These are phyloP conservation scores for Hololepta plana DNA, from an alignment of 2,888 invertebrate species.

Conservation along the genomic window DNA sequence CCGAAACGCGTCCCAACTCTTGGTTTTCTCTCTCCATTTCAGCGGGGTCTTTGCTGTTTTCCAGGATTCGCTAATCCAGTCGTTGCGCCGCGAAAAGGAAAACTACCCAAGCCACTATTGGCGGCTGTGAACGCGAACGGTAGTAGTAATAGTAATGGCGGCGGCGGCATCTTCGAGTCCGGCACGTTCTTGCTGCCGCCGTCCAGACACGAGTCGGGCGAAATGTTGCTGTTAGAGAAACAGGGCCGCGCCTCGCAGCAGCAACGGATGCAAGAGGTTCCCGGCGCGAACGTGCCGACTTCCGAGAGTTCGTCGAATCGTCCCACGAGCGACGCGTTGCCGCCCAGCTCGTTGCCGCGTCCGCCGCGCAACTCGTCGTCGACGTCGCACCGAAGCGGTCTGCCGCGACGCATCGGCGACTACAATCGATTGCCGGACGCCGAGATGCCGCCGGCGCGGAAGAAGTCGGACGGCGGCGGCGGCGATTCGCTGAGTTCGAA, in stretches of 20 bases:
- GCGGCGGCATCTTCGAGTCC: constrained; percentile 15
- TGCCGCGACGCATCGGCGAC: constrained; percentile 34
- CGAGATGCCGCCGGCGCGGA: constrained; percentile 21
- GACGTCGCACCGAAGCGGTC: constrained; percentile 28
- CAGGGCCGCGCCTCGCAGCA: constrained; percentile 62
- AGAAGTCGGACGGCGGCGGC: constrained; percentile 26
- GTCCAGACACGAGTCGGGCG: constrained; percentile 34
- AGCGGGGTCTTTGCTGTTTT: constrained; percentile 75
- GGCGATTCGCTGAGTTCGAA: constrained; percentile 26
- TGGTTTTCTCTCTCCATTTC: constrained; percentile 38
- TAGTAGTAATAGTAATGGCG: constrained; percentile 15
- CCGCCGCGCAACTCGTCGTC: constrained; percentile 40
- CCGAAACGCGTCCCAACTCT: constrained; percentile 27
- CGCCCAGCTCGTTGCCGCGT: constrained; percentile 53
- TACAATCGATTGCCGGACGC: constrained; percentile 43
- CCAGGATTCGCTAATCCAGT: constrained; percentile 64
- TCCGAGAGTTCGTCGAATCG: constrained; percentile 13
- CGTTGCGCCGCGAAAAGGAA: constrained; percentile 57
- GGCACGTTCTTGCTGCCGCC: constrained; percentile 17
- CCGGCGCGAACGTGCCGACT: constrained; percentile 12
- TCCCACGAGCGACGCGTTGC: constrained; percentile 34
- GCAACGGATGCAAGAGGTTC: constrained; percentile 40
- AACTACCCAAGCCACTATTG: constrained; percentile 58
- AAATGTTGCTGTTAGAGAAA: constrained; percentile 55
- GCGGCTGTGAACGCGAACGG: constrained; percentile 34